A percentile compares a stretch with the other conserved stretches of the same genome.
These are phyloP conservation scores for Enchytraeus crypticus DNA, from an alignment of 2,888 invertebrate genomes.

Conservation along the genomic window DNA sequence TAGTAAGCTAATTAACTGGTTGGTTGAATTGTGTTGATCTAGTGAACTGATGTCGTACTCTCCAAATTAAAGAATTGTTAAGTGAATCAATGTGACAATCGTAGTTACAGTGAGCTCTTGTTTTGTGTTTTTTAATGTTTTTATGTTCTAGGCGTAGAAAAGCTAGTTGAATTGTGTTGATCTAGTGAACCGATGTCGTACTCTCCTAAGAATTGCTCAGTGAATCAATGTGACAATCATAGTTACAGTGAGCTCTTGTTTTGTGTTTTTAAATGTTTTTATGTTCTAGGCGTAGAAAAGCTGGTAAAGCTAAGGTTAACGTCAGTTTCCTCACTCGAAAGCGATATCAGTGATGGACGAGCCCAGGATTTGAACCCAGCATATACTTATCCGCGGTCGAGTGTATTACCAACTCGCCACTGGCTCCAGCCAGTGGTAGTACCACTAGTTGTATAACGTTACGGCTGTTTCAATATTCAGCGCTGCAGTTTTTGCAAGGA, in stretches of 20 bases:
- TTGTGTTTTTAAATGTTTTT: background rate
- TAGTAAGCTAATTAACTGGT: too few species aligned
- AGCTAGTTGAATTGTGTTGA: background rate
- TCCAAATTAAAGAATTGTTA: background rate
- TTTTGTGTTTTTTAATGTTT: background rate
- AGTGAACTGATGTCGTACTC: background rate
- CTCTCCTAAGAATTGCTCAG: background rate
- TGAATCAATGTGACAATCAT: background rate
- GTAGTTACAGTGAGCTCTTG: background rate
- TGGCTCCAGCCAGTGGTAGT: too few species aligned
- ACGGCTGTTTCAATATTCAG: too few species aligned
- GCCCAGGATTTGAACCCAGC: too few species aligned
- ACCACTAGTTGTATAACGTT: constrained; percentile 34
- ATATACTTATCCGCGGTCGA: too few species aligned
- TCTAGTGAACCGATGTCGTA: background rate
- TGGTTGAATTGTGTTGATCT: background rate
- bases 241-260: background rate
- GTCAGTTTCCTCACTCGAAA: too few species aligned
- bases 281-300: background rate
- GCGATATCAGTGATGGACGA: too few species aligned
- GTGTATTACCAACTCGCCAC: too few species aligned
- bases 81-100: background rate
- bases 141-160: background rate
- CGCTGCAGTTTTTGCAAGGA: constrained; percentile 61
- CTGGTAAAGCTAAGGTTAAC: too few species aligned